Evolutionary conservation across 1,140 invertebrate species (phyloP), one percentile per base, ranked within the genome.

Genomic region (Monomorium pharaonis): DNA sequence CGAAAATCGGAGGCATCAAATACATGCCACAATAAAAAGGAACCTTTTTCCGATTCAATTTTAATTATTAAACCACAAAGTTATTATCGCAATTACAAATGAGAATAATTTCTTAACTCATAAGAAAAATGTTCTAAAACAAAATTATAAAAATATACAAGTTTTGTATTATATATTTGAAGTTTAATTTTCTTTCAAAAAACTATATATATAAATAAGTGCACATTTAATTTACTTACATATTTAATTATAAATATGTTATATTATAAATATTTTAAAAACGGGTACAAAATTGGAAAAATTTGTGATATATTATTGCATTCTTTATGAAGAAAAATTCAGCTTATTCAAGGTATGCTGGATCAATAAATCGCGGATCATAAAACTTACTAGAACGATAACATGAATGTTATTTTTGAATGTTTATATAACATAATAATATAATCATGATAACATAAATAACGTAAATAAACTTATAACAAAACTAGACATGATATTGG

Each of bases 1-100:
- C 88, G 92, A 93, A 94, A 94, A 94, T 94, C 91, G 92, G 89
- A 91, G 83, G 78, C 51, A 60, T 51, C 18, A 51, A 33, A 6
- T n/a, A 42, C 37, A 18, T n/a, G 42, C 47, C 44, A 44, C 18
- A 60, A 21, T 56, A 77, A 49, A 51, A 42, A 24, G 14, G 10
- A 58, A 12, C 2, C 21, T 70, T 80, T 67, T 69, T 70, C 12
- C 9, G 27, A 56, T n/a, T 7, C 49, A 69, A 72, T 83, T 83
- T 83, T 83, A 83, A 83, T 72, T 44, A 83, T 72, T 49, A 58
- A 83, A 83, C 67, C 67, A n/a, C 78, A 7, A 33, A 72, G 18
- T 47, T 58, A 58, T 72, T 51, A 67, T 21, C 12, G 14, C 14
- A n/a, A n/a, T n/a, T 27, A 63, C 7, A 70, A 42, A 37, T 33